Base-by-base conservation (phyloP, 2,888 invertebrate genomes). In the Dysmachus trigonus region DNA sequence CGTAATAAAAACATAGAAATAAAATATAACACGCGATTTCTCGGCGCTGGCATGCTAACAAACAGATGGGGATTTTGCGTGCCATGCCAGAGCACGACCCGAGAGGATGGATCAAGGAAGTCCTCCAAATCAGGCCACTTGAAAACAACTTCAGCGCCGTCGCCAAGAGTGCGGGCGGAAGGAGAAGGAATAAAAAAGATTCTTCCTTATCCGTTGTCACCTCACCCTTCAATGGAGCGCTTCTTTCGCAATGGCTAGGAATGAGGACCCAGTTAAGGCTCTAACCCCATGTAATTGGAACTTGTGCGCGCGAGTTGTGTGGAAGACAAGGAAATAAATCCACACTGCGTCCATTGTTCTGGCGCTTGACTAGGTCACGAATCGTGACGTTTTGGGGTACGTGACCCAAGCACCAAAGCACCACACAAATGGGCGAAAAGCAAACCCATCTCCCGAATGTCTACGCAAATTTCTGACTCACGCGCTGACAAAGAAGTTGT, bases 311-410 rank as follows among this genome's bases (percentile, higher is more conserved):
- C 4, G 53, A 18, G 53, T 3, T 30, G 18, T 7, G 8, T 30
- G 73, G 73, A 7, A 31, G 73, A 31, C 33, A 31, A 33, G 8
- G 30, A 71, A 72, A 33, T n/a, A 73, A 73, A 31, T 73, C 33
- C 7, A 13, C 33, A 31, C 33, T 7, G 33, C 1, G 33, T 35
- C 73, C n/a, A 73, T 73, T 73, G 73, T 73, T 72, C 72, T 30
- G n/a, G 71, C 13, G 79, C 47, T 81, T 81, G 81, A 62, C 31
- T 81, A 53, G 81, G 81, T 53, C 81, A 62, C 81, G 81, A 81
- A 53, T 81, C 53, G 22, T 35, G 22, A 33, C 51, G 79, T 79
- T 79, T 79, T 41, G 62, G 41, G 62, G 53, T 81, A 81, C 81
- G 53, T 73, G 73, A 73, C n/a, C 35, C n/a, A 73, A 73, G 62